phyloP scores from a whole-genome alignment of 2,113 vertebrate genomes.

The Otocyon megalotis region DNA sequence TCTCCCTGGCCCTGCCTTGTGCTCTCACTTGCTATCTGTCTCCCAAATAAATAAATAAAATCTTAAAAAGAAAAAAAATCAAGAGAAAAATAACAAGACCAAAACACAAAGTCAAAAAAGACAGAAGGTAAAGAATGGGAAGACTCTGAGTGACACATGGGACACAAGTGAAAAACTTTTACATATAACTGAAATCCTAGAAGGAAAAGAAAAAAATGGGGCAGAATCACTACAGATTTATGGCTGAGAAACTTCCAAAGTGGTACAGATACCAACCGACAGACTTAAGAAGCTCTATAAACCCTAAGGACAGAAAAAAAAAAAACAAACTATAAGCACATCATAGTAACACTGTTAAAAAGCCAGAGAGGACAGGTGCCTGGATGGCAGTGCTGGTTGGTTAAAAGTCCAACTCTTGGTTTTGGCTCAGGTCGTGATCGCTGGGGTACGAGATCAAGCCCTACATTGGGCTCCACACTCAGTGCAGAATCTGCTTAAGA shows the following conservation, averaged over 20 bases:
- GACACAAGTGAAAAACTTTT: slow-evolving; percentile 5
- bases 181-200: neutral
- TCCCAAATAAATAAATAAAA: too few relatives aligned
- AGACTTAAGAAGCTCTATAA: neutral
- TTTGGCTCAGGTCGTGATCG: neutral
- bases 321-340: neutral
- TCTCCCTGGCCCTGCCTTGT: too few relatives aligned
- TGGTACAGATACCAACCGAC: neutral
- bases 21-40: too few relatives aligned
- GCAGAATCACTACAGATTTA: neutral
- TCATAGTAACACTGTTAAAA: neutral
- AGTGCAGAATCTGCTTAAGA: neutral
- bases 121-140: neutral
- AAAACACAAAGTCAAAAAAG: neutral
- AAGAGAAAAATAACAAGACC: neutral
- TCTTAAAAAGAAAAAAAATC: neutral
- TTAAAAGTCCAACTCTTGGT: neutral
- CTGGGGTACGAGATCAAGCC: neutral
- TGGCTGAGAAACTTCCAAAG: neutral
- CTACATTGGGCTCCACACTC: neutral
- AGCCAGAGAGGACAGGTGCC: neutral
- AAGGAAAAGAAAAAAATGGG: neutral
- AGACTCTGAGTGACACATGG: neutral
- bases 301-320: neutral
- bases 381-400: neutral